Evolutionary conservation across 2,888 invertebrate genomes (phyloP).

Genomic region (Blera fallax): DNA sequence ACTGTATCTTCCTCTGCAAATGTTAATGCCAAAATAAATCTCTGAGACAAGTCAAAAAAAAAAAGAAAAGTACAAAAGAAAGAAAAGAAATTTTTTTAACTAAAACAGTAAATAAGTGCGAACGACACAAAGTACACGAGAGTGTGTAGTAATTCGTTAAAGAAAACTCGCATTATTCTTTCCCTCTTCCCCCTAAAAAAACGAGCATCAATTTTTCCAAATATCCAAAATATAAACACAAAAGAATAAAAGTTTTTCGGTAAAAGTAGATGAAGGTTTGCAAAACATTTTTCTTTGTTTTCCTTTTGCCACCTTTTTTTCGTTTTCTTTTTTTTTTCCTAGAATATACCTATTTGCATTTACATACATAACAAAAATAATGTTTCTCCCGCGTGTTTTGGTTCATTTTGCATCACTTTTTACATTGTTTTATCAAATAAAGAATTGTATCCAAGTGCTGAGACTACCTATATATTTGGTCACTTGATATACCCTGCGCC

Average conservation of each 20-base stretch:
- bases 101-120: constrained; percentile 42
- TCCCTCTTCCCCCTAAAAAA: constrained; percentile 1
- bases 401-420: constrained; percentile 39
- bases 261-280: constrained; percentile 74
- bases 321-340: constrained; percentile 21
- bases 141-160: constrained; percentile 38
- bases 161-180: constrained; percentile 6
- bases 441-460: neutral
- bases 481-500: constrained; percentile 36
- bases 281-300: constrained; percentile 70
- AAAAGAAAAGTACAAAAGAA: no score
- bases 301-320: constrained; percentile 59
- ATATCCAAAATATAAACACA: constrained; percentile 34
- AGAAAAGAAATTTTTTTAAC: neutral
- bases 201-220: constrained; percentile 42
- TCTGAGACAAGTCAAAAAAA: constrained; percentile 45
- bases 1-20: constrained; percentile 52
- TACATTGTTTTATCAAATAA: neutral
- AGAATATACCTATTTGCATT: constrained; percentile 27
- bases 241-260: constrained; percentile 65
- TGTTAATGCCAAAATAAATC: constrained; percentile 68
- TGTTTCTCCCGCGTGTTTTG: constrained; percentile 59
- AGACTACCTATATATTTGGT: neutral
- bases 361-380: constrained; percentile 51
- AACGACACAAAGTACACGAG: constrained; percentile 33